Evolutionary conservation across 1,140 invertebrate genomes (phyloP), one percentile per base, ranked within the genome.

Genomic region (Zophobas atratus): DNA sequence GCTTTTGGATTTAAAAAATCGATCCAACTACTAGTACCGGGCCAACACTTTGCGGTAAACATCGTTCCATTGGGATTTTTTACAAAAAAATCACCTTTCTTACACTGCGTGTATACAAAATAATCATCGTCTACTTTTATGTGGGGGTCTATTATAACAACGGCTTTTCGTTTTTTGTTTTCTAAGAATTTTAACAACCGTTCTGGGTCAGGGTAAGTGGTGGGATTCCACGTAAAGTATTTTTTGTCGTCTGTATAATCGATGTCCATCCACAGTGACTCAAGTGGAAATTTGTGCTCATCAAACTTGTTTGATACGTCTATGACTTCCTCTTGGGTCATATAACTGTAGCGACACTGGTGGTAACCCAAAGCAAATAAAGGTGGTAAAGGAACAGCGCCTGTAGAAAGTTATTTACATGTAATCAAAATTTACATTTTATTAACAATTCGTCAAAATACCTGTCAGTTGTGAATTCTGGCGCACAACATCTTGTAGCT

Each of bases 381-480:
- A 53, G 63, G 80, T 33, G 80, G 80, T 43, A 81, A 49, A 1
- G 76, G 83, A 36, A 90, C 90, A n/a, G 90, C 90, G 8, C 98
- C 98, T 48, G 96, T 4, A 43, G 6, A 36, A 46, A 70, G 20
- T 2, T 51, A 20, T 20, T 6, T 51, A 20, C 20, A 20, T 20
- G 20, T 20, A 20, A 20, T 20, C 35, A 56, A 48, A 92, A 89
- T 0, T 88, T 84, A 20, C 85, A 82, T 82, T 32, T 84, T 71
- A 72, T 20, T 20, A 20, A 20, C 20, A 20, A 20, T 20, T 20
- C 20, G 20, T 82, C 84, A 34, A 90, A 89, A 33, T 90, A n/a
- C 98, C 98, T 48, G 97, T 98, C 0, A 99, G 87, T 6, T 85
- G 84, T 0, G 93, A 92, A 86, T 98, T 99, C 85, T 99, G 97